Evolutionary conservation across 2,888 invertebrate genomes (phyloP), one percentile per base, ranked within the genome.

Genomic region (Pomacea canaliculata): DNA sequence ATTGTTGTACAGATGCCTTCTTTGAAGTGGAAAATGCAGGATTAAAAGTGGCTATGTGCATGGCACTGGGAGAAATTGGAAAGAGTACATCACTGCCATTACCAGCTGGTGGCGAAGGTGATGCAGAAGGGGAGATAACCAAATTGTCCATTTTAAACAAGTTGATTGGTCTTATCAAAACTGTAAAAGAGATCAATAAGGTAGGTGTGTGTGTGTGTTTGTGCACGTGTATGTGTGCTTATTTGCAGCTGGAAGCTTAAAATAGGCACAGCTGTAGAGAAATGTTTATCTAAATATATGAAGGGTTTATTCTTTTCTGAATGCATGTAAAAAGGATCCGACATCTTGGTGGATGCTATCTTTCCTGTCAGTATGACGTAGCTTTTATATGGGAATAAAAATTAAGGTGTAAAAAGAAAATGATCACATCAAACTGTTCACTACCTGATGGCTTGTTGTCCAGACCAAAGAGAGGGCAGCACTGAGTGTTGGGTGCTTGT

Each of bases 401-500:
- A 5, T 37, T 37, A 23, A 23, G 23, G 23, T 23, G 23, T 23
- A 37, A 37, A 37, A 37, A 37, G 37, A 37, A 37, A 37, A 37
- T 37, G 37, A 37, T 37, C 37, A 37, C 37, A 5, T 37, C 51
- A 56, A 56, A 7, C 51, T 56, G 16, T 56, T 56, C 51, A 56
- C 16, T 56, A 8, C 51, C 16, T 10, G 16, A 56, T 10, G 51
- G 51, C 3, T 69, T 59, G 27, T 70, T 65, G 51, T 72, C 19
- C 72, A 88, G 88, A 84, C 83, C 19, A 88, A 87, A 76, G 96
- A 96, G 89, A 94, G 94, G 85, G 94, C 96, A 56, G 94, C 95
- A 9, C 93, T 93, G 83, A 94, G 96, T 74, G 91, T 96, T 62
- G 97, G 97, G 0, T 92, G 94, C 83, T 90, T 97, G 82, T 96